A percentile compares a stretch with the other conserved stretches of the same genome.
Evolutionary conservation across 2,888 invertebrate genomes (phyloP).

Genomic region (Mongoloraphidia duomilia): DNA sequence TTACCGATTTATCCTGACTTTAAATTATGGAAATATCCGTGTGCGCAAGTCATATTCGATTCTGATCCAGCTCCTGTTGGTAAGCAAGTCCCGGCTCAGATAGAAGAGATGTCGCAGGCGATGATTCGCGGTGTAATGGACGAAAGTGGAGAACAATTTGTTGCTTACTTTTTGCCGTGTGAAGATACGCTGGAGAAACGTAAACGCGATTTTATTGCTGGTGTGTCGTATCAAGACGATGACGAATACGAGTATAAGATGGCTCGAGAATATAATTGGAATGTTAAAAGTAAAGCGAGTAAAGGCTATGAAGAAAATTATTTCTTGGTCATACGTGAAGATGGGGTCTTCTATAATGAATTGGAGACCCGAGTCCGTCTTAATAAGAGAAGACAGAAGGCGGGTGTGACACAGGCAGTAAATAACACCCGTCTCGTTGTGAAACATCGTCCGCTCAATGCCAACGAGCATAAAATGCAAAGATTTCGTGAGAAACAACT

Average conservation of each 20-base stretch:
- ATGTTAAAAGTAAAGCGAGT: constrained; percentile 85
- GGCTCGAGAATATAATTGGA: constrained; percentile 98
- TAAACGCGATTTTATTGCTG: constrained; percentile 61
- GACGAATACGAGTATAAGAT: constrained; percentile 94
- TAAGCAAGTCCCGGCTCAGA: constrained; percentile 71
- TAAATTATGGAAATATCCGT: constrained; percentile 93
- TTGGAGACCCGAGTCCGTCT: constrained; percentile 88
- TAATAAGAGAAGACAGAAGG: constrained; percentile 78
- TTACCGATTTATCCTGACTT: constrained; percentile 90
- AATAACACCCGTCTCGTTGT: constrained; percentile 76
- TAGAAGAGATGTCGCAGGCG: constrained; percentile 97
- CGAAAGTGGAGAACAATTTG: constrained; percentile 96
- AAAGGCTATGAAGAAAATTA: constrained; percentile 91
- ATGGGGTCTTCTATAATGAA: constrained; percentile 89
- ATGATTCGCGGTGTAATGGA: constrained; percentile 99
- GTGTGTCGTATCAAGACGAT: constrained; percentile 70
- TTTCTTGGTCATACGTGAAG: constrained; percentile 82
- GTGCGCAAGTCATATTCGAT: constrained; percentile 96
- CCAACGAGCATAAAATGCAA: constrained; percentile 74
- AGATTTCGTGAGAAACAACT: constrained; percentile 73
- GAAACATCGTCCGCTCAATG: constrained; percentile 75
- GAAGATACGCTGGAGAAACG: constrained; percentile 85
- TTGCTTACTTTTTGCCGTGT: constrained; percentile 94
- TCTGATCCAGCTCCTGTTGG: constrained; percentile 91
- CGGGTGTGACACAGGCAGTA: constrained; percentile 43